phyloP scores from a whole-genome alignment of 2,888 invertebrate species.

The Drosophila meridionalis region DNA sequence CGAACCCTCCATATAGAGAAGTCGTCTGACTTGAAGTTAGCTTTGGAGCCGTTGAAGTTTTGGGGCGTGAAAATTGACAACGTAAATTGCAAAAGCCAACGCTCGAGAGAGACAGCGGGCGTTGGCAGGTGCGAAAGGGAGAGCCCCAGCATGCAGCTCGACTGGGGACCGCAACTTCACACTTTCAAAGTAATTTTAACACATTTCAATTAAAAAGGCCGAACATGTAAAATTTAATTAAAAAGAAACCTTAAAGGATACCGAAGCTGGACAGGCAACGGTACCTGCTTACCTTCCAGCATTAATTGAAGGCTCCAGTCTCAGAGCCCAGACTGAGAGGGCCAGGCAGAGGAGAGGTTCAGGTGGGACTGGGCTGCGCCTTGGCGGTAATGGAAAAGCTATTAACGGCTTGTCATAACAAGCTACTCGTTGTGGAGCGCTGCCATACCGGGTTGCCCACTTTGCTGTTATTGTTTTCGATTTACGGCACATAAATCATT shows the following conservation, averaged over 20 bases:
- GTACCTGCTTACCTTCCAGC: constrained; percentile 56
- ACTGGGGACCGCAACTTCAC: constrained; percentile 47
- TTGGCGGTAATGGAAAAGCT: constrained; percentile 69
- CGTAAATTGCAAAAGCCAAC: constrained; percentile 72
- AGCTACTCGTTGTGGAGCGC: constrained; percentile 45
- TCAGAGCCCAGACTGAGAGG: neutral
- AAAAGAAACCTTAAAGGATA: constrained; percentile 74
- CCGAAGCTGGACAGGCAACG: constrained; percentile 37
- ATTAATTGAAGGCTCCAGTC: constrained; percentile 69
- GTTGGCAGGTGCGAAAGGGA: constrained; percentile 16
- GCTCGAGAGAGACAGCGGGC: constrained; percentile 1
- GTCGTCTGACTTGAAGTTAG: constrained; percentile 16
- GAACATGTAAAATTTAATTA: constrained; percentile 80
- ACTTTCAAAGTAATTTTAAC: constrained; percentile 81
- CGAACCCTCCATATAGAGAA: neutral
- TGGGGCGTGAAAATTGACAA: constrained; percentile 79
- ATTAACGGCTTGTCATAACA: constrained; percentile 79
- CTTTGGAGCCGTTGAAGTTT: constrained; percentile 54
- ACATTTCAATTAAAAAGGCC: constrained; percentile 77
- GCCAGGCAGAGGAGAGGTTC: neutral
- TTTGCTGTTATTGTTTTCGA: constrained; percentile 75
- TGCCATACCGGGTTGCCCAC: constrained; percentile 27
- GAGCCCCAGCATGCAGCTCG: constrained; percentile 11
- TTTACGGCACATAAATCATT: constrained; percentile 77
- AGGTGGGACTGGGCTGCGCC: constrained; percentile 2